Percentiles rank a stretch among this genome's conserved stretches.
These are phyloP conservation scores for Hypselothyrea guttata DNA, from an alignment of 2,888 invertebrate species.

Conservation along the genomic window DNA sequence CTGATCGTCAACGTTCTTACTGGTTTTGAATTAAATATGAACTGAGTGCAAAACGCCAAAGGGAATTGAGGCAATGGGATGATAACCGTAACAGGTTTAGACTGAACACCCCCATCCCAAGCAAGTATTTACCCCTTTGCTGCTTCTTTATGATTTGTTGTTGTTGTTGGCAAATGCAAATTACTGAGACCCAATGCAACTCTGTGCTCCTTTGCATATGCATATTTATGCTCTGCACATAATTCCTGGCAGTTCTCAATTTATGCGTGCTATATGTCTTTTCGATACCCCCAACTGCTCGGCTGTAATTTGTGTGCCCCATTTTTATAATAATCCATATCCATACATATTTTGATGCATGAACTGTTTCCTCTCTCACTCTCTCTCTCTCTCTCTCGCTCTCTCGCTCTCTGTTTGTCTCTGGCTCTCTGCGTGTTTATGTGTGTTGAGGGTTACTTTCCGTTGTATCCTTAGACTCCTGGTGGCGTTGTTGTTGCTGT, in stretches of 20 bases:
- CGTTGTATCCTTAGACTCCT: constrained; percentile 52
- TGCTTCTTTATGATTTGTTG: constrained; percentile 24
- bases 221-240: too few species aligned
- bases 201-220: too few species aligned
- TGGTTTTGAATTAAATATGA: too few species aligned
- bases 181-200: constrained; percentile 5
- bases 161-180: constrained; percentile 36
- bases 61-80: too few species aligned
- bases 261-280: background rate
- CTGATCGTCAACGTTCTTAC: too few species aligned
- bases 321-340: constrained; percentile 77
- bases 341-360: constrained; percentile 75
- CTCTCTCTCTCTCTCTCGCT: constrained; percentile 27
- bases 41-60: too few species aligned
- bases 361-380: constrained; percentile 41
- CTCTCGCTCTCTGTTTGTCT: constrained; percentile 23
- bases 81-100: constrained; percentile 32
- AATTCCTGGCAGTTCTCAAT: background rate
- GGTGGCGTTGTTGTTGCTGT: constrained; percentile 8
- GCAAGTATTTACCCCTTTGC: too few species aligned
- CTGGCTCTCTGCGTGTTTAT: constrained; percentile 22
- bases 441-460: constrained; percentile 68
- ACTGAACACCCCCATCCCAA: too few species aligned
- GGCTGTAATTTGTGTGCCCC: constrained; percentile 57
- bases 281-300: background rate